Percentiles rank a stretch among this genome's conserved stretches.
These are phyloP conservation scores for Ptychobarbus kaznakovi DNA, from an alignment of 2,797 vertebrate genomes.

Conservation along the genomic window DNA sequence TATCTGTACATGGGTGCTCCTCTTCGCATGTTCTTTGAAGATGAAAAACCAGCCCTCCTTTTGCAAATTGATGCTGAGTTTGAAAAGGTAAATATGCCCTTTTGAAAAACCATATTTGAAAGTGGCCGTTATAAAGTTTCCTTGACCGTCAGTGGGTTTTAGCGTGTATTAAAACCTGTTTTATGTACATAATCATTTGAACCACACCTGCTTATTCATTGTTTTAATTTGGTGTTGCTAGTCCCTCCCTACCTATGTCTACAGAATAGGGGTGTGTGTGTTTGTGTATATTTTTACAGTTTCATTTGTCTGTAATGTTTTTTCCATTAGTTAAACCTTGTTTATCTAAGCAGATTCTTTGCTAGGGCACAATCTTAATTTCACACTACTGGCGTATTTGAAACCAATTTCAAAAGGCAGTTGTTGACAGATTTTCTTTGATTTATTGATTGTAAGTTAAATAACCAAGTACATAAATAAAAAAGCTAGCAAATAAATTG, in stretches of 20 bases:
- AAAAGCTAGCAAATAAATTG: neutral
- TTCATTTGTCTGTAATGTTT: neutral
- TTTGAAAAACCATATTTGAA: neutral
- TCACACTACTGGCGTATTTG: neutral
- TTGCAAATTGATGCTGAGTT: slow-evolving; percentile 95
- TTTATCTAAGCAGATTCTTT: neutral
- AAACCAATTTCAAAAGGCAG: too few species aligned
- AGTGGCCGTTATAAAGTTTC: neutral
- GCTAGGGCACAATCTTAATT: neutral
- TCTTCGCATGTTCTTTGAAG: slow-evolving; percentile 97
- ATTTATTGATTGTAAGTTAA: neutral
- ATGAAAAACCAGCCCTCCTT: slow-evolving; percentile 96
- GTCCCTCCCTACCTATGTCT: neutral
- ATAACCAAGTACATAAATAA: neutral
- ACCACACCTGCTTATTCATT: neutral
- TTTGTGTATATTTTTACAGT: neutral
- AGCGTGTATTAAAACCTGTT: neutral
- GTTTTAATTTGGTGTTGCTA: neutral
- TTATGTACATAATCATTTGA: neutral
- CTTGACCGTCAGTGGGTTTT: neutral
- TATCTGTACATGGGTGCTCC: slow-evolving; percentile 94
- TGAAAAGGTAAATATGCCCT: slow-evolving; percentile 82
- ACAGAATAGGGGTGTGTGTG: neutral
- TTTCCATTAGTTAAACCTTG: neutral
- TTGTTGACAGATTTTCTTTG: neutral